Evolutionary conservation across 2,797 vertebrate genomes (phyloP), one percentile per base, ranked within the genome.

Genomic region (Tangara arthus): DNA sequence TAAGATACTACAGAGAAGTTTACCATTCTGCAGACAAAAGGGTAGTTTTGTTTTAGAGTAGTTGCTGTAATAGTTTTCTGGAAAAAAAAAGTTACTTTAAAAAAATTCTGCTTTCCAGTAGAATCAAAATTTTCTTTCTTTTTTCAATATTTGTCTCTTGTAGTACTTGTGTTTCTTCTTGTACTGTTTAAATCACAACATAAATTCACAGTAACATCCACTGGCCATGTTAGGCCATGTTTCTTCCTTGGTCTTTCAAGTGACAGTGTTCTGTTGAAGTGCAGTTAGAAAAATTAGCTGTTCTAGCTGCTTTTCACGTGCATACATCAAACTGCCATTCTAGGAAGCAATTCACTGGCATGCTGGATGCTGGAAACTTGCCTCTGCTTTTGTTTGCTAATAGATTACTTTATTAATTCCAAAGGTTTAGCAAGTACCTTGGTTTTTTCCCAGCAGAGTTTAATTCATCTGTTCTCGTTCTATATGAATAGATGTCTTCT

Each of bases 311-410:
- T 95, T 97, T 94, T 90, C 32, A 34, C 2, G 3, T 64, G 22
- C 35, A 44, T 96, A 89, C 41, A 95, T 93, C 89, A 92, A 95
- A 87, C 86, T 82, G 69, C 61, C 46, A 28, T 85, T 94, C 79
- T 83, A 52, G 49, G 55, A 82, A 94, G 94, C 17, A 87, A 85
- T 91, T 95, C 41, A 72, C 64, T 95, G 75, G 63, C 27, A 26
- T 59, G 63, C 77, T 85, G 77, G 65, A 64, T 89, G 68, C 71
- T 92, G 75, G 60, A 95, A 96, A 94, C 60, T 68, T 94, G 66
- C 88, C 73, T 94, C 69, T 91, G 84, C 73, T 95, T 97, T 96
- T 96, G 84, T 95, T 92, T 91, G 68, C 80, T 68, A 82, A 66
- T 49, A 88, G 65, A 91, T 93, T 81, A 59, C 57, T 86, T 86